phyloP scores from a whole-genome alignment of 2,888 invertebrate species.

The Cheilosia vulpina region DNA sequence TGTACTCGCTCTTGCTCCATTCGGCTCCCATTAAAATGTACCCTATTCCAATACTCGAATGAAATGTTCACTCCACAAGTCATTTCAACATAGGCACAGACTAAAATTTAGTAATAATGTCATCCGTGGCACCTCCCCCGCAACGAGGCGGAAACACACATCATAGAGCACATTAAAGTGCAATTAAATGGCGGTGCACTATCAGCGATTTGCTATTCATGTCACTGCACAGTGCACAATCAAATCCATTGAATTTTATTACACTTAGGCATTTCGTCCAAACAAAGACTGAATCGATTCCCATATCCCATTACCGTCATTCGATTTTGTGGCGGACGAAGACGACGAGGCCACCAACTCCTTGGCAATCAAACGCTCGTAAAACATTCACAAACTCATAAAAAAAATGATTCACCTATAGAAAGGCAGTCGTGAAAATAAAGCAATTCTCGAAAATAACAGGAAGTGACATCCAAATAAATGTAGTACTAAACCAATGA shows the following conservation, averaged over 20 bases:
- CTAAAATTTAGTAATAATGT: slow-evolving; percentile 19
- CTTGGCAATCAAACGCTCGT: slow-evolving; percentile 60
- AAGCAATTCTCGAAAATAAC: slow-evolving; percentile 37
- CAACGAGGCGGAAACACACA: background rate
- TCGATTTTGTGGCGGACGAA: background rate
- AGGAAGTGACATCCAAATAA: slow-evolving; percentile 61
- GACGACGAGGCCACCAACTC: slow-evolving; percentile 1
- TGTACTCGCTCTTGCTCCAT: too few relatives aligned
- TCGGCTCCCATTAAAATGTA: too few relatives aligned
- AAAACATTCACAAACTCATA: slow-evolving; percentile 47
- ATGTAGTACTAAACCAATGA: slow-evolving; percentile 25
- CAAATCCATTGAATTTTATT: slow-evolving; percentile 58
- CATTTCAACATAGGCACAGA: slow-evolving; percentile 1
- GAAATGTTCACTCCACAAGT: too few relatives aligned
- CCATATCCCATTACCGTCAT: background rate
- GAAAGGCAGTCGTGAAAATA: too few relatives aligned
- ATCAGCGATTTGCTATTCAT: slow-evolving; percentile 48
- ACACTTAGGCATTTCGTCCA: slow-evolving; percentile 26
- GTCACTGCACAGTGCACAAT: slow-evolving; percentile 31
- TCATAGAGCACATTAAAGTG: background rate
- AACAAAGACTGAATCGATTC: slow-evolving; percentile 21
- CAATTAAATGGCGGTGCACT: slow-evolving; percentile 27
- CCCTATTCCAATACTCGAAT: too few relatives aligned
- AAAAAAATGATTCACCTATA: slow-evolving; percentile 10
- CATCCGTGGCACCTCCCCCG: background rate